These are phyloP conservation scores for Thalpophila matura DNA, from an alignment of 2,888 invertebrate species.

Conservation along the genomic window DNA sequence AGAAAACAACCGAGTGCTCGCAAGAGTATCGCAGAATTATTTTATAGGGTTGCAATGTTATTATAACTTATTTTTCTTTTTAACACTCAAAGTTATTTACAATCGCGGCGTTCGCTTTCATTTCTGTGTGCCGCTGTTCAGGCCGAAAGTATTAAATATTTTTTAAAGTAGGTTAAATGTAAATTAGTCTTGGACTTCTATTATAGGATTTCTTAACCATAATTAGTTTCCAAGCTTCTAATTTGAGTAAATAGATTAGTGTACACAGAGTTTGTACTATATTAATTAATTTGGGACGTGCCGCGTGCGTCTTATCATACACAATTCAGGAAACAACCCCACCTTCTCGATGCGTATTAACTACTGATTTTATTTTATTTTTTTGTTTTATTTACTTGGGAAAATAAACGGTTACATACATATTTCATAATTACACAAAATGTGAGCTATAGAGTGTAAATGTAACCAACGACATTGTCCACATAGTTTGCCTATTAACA, in stretches of 20 bases:
- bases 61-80: slow-evolving; percentile 54
- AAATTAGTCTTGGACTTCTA: slow-evolving; percentile 35
- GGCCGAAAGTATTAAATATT: slow-evolving; percentile 44
- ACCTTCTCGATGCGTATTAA: slow-evolving; percentile 29
- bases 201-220: slow-evolving; percentile 14
- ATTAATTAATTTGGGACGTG: slow-evolving; percentile 43
- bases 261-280: slow-evolving; percentile 19
- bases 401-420: no score
- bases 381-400: no score
- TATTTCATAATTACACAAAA: no score
- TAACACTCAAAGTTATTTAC: slow-evolving; percentile 55
- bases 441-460: no score
- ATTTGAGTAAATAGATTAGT: slow-evolving; percentile 42
- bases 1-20: slow-evolving; percentile 55
- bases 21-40: slow-evolving; percentile 39
- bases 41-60: slow-evolving; percentile 56
- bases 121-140: slow-evolving; percentile 43
- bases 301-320: slow-evolving; percentile 29
- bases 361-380: no score
- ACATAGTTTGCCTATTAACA: no score
- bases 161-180: slow-evolving; percentile 47
- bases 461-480: no score
- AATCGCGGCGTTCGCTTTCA: slow-evolving; percentile 44
- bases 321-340: slow-evolving; percentile 19
- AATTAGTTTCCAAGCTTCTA: slow-evolving; percentile 38